Conservation (phyloP, 2,113 vertebrate genomes). For the Lasiurus borealis region DNA sequence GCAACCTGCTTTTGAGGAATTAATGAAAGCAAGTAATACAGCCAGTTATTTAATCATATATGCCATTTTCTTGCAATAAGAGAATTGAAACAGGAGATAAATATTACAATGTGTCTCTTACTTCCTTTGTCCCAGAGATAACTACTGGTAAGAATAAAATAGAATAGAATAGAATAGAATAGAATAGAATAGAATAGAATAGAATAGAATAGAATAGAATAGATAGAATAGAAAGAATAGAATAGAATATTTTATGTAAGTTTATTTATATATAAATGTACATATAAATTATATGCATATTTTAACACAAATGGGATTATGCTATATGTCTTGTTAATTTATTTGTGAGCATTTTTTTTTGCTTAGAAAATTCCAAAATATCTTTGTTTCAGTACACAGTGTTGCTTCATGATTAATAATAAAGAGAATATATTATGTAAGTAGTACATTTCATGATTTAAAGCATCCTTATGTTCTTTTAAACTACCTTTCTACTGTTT, state of each 20-base stretch:
- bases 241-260: background rate
- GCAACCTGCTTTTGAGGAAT: background rate
- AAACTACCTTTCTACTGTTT: background rate
- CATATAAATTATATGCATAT: background rate
- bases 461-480: background rate
- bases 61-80: background rate
- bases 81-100: background rate
- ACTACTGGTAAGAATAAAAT: background rate
- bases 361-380: background rate
- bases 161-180: no score
- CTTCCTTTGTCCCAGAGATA: background rate
- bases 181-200: no score
- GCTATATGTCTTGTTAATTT: background rate
- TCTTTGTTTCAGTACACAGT: background rate
- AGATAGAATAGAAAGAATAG: no score
- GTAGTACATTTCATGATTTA: background rate
- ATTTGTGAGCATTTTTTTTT: background rate
- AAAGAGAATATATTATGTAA: background rate
- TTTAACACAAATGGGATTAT: background rate
- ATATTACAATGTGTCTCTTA: background rate
- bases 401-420: background rate
- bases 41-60: background rate
- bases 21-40: background rate
- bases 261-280: background rate
- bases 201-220: no score